These are phyloP conservation scores for Platygyra sinensis DNA, from an alignment of 64 coral and sea anemone genomes.

Conservation along the genomic window DNA sequence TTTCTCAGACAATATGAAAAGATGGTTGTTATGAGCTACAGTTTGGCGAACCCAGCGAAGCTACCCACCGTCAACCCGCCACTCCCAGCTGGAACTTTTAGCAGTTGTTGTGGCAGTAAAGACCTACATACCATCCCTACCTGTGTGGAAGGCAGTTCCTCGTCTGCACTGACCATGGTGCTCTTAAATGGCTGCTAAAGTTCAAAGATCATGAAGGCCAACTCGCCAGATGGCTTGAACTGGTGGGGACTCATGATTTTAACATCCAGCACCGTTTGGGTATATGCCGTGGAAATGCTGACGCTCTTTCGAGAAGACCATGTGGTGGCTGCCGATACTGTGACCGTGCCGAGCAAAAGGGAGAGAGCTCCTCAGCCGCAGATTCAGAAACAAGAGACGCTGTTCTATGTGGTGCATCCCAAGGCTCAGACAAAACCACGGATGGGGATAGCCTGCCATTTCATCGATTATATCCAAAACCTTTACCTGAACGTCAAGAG, in stretches of 20 bases:
- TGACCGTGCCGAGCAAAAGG: background rate
- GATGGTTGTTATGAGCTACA: no score
- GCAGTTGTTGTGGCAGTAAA: slow-evolving; percentile 6
- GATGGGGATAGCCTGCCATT: background rate
- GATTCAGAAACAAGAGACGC: background rate
- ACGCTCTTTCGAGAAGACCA: slow-evolving; percentile 23
- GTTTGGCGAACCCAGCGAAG: no score
- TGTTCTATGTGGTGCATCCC: background rate
- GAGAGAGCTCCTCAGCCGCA: background rate
- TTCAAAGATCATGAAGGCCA: slow-evolving; percentile 35
- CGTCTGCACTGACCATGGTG: no score
- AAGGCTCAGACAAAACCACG: background rate
- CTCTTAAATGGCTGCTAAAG: background rate
- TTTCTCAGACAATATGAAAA: no score
- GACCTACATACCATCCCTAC: background rate
- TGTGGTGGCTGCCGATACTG: background rate
- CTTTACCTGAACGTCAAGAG: background rate
- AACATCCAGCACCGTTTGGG: background rate
- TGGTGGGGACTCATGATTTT: slow-evolving; percentile 8
- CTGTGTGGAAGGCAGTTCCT: slow-evolving; percentile 11
- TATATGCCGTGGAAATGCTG: slow-evolving; percentile 25
- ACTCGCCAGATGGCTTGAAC: slow-evolving; percentile 29
- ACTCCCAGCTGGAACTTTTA: background rate
- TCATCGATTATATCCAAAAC: background rate
- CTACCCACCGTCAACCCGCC: no score